Evolutionary conservation across 2,888 invertebrate genomes (phyloP).

Genomic region (Ectropis crepuscularia): DNA sequence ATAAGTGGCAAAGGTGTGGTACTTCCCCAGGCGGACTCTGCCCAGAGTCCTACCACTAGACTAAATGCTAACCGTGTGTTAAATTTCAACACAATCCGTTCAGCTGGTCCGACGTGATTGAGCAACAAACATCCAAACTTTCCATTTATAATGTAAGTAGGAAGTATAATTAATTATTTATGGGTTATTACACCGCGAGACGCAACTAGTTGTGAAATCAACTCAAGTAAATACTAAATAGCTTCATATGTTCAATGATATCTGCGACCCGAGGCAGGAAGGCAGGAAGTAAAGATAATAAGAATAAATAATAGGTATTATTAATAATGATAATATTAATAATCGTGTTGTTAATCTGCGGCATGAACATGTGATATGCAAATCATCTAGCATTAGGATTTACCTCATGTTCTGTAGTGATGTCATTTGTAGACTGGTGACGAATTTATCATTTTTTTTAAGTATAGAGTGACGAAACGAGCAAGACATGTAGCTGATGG

Average conservation of each 20-base stretch:
- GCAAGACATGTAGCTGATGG: too few relatives aligned
- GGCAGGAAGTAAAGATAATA: constrained; percentile 35
- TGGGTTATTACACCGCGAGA: too few relatives aligned
- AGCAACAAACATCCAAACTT: too few relatives aligned
- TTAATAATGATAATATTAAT: constrained; percentile 35
- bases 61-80: too few relatives aligned
- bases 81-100: too few relatives aligned
- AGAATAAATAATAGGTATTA: constrained; percentile 28
- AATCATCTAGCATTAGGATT: constrained; percentile 2
- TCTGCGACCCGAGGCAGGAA: constrained; percentile 35
- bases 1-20: too few relatives aligned
- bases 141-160: too few relatives aligned
- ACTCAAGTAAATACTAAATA: constrained; percentile 30
- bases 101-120: too few relatives aligned
- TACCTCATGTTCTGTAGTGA: constrained; percentile 3
- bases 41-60: too few relatives aligned
- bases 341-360: constrained; percentile 17
- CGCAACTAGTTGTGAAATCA: constrained; percentile 1
- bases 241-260: constrained; percentile 29
- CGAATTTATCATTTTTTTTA: neutral
- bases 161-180: too few relatives aligned
- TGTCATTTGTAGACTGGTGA: neutral
- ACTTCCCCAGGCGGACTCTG: too few relatives aligned
- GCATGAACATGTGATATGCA: constrained; percentile 7
- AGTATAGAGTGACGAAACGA: too few relatives aligned